Conservation (phyloP, 1,140 invertebrate genomes). For the Matsumurasca onukii region DNA sequence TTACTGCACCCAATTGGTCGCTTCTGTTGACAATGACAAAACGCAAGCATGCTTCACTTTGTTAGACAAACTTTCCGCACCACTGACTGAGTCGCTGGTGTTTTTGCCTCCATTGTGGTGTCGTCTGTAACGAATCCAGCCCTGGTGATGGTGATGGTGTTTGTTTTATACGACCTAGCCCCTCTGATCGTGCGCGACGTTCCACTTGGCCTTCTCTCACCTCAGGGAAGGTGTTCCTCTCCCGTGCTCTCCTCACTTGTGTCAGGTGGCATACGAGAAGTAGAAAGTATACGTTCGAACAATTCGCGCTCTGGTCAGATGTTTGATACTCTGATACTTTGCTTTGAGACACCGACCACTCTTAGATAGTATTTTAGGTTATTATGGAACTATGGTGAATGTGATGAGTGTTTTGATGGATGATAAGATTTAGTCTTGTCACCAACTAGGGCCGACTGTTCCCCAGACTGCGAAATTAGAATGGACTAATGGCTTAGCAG, state of each 20-base stretch:
- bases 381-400: too few species aligned
- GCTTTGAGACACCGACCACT: too few species aligned
- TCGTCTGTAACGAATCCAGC: conserved; percentile 24
- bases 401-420: too few species aligned
- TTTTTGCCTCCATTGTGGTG: conserved; percentile 27
- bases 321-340: too few species aligned
- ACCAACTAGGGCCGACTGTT: too few species aligned
- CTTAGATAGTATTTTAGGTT: too few species aligned
- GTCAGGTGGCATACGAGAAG: not conserved
- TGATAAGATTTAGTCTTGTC: too few species aligned
- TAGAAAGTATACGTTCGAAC: too few species aligned
- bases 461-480: too few species aligned
- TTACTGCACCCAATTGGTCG: conserved; percentile 14
- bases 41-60: conserved; percentile 30
- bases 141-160: too few species aligned
- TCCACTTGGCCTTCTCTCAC: conserved; percentile 15
- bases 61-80: conserved; percentile 29
- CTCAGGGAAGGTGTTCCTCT: not conserved
- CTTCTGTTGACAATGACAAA: conserved; percentile 26
- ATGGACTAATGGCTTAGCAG: too few species aligned
- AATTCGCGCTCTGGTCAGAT: too few species aligned
- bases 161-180: conserved; percentile 25
- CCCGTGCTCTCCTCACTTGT: not conserved
- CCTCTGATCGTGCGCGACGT: conserved; percentile 17
- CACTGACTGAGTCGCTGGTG: conserved; percentile 25